A percentile compares a stretch with the other conserved stretches of the same genome.
Conservation (phyloP, 2,113 vertebrate genomes). For the Pungitius pungitius region DNA sequence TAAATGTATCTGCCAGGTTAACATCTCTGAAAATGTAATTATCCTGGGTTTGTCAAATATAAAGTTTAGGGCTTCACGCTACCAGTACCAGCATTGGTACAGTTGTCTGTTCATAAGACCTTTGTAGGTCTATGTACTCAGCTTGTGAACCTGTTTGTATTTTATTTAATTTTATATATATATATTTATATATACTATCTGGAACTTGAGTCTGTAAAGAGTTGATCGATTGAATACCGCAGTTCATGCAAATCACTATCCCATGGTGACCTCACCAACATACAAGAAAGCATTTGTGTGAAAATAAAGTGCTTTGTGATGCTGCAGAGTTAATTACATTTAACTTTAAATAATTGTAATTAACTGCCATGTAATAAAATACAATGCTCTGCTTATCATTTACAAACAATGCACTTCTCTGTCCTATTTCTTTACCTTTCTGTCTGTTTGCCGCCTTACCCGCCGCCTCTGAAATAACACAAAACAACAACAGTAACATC, state of each 20-base stretch:
- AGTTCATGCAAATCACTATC: constrained; percentile 49
- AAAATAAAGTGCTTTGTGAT: background rate
- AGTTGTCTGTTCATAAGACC: too few relatives aligned
- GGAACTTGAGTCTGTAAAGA: too few relatives aligned
- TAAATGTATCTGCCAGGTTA: too few relatives aligned
- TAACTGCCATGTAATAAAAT: background rate
- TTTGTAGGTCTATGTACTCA: too few relatives aligned
- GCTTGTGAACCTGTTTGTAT: too few relatives aligned
- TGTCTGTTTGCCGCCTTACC: constrained; percentile 73
- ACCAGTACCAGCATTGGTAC: too few relatives aligned
- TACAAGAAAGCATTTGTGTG: background rate
- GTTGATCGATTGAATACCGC: too few relatives aligned
- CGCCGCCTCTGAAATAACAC: constrained; percentile 77
- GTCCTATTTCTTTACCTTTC: constrained; percentile 73
- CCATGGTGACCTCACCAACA: constrained; percentile 56
- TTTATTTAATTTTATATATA: too few relatives aligned
- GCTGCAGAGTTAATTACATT: background rate
- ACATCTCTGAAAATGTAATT: too few relatives aligned
- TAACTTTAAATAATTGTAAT: background rate
- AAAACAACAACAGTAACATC: constrained; percentile 70
- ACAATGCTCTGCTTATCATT: constrained; percentile 1
- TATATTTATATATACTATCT: too few relatives aligned
- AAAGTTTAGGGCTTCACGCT: too few relatives aligned
- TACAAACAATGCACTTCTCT: background rate
- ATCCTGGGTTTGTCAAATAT: too few relatives aligned